phyloP scores from a whole-genome alignment of 1,140 invertebrate genomes.

The Scaptomyza hsui region DNA sequence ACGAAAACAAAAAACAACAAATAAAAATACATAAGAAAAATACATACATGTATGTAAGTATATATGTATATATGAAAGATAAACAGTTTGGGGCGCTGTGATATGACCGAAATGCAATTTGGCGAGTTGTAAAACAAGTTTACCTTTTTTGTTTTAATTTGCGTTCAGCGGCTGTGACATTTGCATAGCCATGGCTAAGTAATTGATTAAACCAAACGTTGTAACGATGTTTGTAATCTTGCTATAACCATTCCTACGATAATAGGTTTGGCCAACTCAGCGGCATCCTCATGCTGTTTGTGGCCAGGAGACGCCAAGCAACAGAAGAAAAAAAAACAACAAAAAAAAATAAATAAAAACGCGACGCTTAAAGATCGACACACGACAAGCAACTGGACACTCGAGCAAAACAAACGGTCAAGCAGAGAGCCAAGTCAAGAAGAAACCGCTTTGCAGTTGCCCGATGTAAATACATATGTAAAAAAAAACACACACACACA shows the following conservation, averaged over 20 bases:
- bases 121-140: constrained; percentile 64
- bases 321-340: background rate
- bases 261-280: background rate
- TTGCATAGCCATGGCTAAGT: constrained; percentile 54
- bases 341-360: constrained; percentile 1
- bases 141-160: constrained; percentile 60
- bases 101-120: constrained; percentile 48
- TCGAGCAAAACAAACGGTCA: constrained; percentile 36
- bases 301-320: background rate
- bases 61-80: constrained; percentile 8
- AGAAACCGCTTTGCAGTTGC: background rate
- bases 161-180: constrained; percentile 57
- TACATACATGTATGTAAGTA: background rate
- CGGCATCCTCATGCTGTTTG: constrained; percentile 9
- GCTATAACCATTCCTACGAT: too few relatives aligned
- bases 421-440: constrained; percentile 3
- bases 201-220: constrained; percentile 13
- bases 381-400: constrained; percentile 26
- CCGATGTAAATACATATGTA: background rate
- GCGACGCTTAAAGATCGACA: constrained; percentile 11
- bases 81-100: constrained; percentile 12
- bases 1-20: background rate
- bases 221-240: background rate
- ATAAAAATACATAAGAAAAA: constrained; percentile 6
- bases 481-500: background rate